Percentiles rank a stretch among this genome's conserved stretches.
phyloP scores from a whole-genome alignment of 2,797 vertebrate species.

The Arnoldichthys spilopterus region DNA sequence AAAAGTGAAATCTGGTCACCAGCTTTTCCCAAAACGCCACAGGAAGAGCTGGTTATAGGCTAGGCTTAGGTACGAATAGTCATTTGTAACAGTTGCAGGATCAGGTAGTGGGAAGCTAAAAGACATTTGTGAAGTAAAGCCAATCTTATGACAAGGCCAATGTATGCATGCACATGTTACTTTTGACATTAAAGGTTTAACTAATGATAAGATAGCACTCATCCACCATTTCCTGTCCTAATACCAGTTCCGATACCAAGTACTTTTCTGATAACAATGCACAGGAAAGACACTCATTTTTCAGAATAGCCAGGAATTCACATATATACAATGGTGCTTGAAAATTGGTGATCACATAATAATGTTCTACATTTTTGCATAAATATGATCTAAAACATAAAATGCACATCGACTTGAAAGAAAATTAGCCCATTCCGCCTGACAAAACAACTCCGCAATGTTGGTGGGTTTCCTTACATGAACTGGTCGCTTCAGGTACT shows the following conservation, averaged over 20 bases:
- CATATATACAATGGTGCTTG: too few relatives aligned
- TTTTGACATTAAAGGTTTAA: background rate
- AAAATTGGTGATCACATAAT: too few relatives aligned
- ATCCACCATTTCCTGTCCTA: background rate
- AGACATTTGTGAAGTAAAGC: slow-evolving; percentile 16
- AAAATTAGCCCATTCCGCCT: too few relatives aligned
- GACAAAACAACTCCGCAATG: too few relatives aligned
- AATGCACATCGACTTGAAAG: too few relatives aligned
- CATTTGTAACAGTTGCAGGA: slow-evolving; percentile 8
- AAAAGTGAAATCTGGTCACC: slow-evolving; percentile 37
- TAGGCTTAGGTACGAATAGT: background rate
- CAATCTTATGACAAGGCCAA: background rate
- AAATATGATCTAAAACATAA: too few relatives aligned
- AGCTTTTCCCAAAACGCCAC: slow-evolving; percentile 23
- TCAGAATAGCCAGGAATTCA: too few relatives aligned
- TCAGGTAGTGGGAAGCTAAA: background rate
- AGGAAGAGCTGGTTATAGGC: background rate
- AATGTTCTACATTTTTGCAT: too few relatives aligned
- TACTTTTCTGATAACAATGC: background rate
- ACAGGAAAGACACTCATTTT: background rate
- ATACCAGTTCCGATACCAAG: background rate
- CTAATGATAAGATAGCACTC: background rate
- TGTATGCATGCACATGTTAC: background rate
- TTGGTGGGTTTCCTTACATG: too few relatives aligned
- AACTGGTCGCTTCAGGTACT: too few relatives aligned